Evolutionary conservation across 2,797 vertebrate genomes (phyloP).

Genomic region (Chaenodraco wilsoni): DNA sequence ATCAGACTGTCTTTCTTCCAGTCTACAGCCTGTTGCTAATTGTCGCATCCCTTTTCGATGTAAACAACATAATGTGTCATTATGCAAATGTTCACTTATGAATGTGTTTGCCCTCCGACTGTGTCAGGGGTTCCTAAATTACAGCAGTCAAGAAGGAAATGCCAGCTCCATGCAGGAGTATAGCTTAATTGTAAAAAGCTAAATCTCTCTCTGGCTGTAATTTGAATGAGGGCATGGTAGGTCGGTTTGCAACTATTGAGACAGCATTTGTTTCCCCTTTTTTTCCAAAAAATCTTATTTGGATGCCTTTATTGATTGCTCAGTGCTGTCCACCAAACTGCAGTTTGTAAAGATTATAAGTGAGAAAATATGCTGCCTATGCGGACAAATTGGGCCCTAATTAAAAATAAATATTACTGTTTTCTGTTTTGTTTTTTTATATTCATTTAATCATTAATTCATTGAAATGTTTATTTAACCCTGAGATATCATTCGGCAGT

Average conservation of each 20-base stretch:
- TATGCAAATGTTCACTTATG: constrained; percentile 70
- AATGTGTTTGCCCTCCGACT: constrained; percentile 45
- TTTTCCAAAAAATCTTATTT: no score
- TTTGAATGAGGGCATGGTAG: constrained; percentile 48
- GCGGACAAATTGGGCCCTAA: not conserved
- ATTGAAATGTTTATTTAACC: no score
- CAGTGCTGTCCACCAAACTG: no score
- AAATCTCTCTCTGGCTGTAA: constrained; percentile 29
- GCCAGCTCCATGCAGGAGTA: constrained; percentile 46
- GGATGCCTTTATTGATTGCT: no score
- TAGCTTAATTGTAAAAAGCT: constrained; percentile 19
- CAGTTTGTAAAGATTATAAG: constrained; percentile 1
- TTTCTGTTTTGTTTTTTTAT: not conserved
- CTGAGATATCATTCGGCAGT: no score
- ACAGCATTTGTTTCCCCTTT: not conserved
- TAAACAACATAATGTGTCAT: constrained; percentile 75
- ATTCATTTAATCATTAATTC: not conserved
- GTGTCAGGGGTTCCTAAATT: constrained; percentile 45
- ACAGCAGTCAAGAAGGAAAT: constrained; percentile 55
- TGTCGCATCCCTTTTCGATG: constrained; percentile 54
- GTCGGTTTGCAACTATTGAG: constrained; percentile 22
- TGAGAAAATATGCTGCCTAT: not conserved
- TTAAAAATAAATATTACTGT: not conserved
- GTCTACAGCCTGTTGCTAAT: constrained; percentile 53
- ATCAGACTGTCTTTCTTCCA: constrained; percentile 21